phyloP scores from a whole-genome alignment of 2,113 vertebrate species.

The Salminus brasiliensis region DNA sequence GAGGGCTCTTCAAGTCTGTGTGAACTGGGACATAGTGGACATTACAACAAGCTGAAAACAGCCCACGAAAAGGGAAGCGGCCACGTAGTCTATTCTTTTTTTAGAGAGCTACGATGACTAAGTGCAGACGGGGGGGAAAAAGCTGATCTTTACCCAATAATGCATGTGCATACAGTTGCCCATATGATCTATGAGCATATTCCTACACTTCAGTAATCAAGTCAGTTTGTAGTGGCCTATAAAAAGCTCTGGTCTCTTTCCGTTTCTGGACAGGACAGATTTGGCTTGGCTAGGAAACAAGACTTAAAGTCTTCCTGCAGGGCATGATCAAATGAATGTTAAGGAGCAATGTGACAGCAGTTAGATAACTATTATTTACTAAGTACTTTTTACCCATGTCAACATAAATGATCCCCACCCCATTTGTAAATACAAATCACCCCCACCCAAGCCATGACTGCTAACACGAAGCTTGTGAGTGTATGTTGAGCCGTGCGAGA shows the following conservation, averaged over 20 bases:
- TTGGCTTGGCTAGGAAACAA: background rate
- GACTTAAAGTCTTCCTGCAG: constrained; percentile 43
- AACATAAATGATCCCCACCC: no score
- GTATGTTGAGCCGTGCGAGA: constrained; percentile 61
- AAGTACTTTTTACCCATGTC: no score
- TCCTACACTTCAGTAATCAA: constrained; percentile 18
- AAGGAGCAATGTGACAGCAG: constrained; percentile 27
- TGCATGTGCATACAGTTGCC: no score
- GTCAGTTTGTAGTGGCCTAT: constrained; percentile 38
- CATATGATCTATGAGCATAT: background rate
- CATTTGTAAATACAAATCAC: no score
- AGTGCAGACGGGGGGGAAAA: no score
- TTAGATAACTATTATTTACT: constrained; percentile 17
- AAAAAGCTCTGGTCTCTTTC: constrained; percentile 31
- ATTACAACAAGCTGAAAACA: background rate
- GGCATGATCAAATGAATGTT: constrained; percentile 60
- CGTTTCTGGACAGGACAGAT: background rate
- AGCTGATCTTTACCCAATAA: no score
- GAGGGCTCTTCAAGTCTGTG: background rate
- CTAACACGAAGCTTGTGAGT: constrained; percentile 46
- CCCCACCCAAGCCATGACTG: constrained; percentile 42
- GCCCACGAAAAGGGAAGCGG: background rate
- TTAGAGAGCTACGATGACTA: background rate
- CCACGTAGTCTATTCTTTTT: background rate
- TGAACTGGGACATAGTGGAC: no score